phyloP scores from a whole-genome alignment of 2,113 vertebrate species.

The Rhadina sibilatrix region DNA sequence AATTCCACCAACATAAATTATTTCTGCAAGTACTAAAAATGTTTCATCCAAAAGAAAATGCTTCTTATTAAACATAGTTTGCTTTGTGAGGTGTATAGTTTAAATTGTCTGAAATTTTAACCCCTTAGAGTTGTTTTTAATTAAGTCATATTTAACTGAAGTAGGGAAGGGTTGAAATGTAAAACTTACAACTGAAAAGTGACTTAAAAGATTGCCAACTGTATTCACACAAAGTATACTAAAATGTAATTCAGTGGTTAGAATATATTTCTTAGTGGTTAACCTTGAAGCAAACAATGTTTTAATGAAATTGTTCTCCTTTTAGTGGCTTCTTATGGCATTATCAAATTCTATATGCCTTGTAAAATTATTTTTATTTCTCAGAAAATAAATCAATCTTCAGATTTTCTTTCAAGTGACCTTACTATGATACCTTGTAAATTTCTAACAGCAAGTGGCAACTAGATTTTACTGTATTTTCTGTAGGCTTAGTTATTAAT shows the following conservation, averaged over 20 bases:
- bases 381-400: not conserved
- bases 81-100: not conserved
- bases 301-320: not conserved
- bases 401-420: not conserved
- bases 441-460: not conserved
- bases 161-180: not conserved
- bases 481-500: not conserved
- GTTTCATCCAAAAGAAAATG: not conserved
- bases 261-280: not conserved
- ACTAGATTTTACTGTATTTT: not conserved
- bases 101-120: not conserved
- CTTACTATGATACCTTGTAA: not conserved
- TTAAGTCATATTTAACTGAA: not conserved
- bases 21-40: constrained; percentile 55
- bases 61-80: not conserved
- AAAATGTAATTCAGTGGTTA: not conserved
- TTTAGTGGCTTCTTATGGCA: not conserved
- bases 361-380: not conserved
- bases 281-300: not conserved
- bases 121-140: not conserved
- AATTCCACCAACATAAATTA: constrained; percentile 57
- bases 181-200: not conserved
- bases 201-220: not conserved
- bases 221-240: not conserved
- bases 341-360: not conserved